Conservation (phyloP, 2,888 invertebrate species). For the Nomada flava region DNA sequence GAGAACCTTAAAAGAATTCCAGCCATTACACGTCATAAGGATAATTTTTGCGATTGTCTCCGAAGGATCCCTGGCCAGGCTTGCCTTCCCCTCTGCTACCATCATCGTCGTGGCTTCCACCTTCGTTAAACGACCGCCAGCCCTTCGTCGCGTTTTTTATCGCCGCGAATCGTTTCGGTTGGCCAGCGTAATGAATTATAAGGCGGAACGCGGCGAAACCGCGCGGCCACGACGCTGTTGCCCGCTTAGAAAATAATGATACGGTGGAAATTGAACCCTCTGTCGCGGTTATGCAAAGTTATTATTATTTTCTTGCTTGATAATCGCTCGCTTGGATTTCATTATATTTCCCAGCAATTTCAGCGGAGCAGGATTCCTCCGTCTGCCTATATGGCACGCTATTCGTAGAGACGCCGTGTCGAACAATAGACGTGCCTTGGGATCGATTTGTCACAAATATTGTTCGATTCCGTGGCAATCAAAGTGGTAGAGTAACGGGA, state of each 20-base stretch:
- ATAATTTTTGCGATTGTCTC: slow-evolving; percentile 81
- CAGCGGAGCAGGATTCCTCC: too few species aligned
- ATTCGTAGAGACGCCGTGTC: background rate
- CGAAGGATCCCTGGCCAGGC: slow-evolving; percentile 40
- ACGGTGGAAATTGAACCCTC: background rate
- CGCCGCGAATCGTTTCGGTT: slow-evolving; percentile 73
- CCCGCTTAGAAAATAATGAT: background rate
- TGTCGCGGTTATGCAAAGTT: background rate
- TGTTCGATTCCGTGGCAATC: slow-evolving; percentile 43
- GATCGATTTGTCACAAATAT: slow-evolving; percentile 25
- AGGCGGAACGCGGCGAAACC: slow-evolving; percentile 59
- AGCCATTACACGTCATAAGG: slow-evolving; percentile 82
- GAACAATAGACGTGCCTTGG: background rate
- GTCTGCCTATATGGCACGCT: too few species aligned
- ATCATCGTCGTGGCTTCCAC: slow-evolving; percentile 17
- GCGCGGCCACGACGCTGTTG: too few species aligned
- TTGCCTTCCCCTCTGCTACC: background rate
- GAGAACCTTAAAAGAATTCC: slow-evolving; percentile 78
- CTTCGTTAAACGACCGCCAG: slow-evolving; percentile 69
- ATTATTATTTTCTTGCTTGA: background rate
- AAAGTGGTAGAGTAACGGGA: slow-evolving; percentile 44
- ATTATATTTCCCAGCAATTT: too few species aligned
- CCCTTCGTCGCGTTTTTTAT: slow-evolving; percentile 71
- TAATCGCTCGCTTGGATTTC: background rate
- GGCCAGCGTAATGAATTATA: slow-evolving; percentile 77